phyloP scores from a whole-genome alignment of 2,113 vertebrate species.

The Aix galericulata region DNA sequence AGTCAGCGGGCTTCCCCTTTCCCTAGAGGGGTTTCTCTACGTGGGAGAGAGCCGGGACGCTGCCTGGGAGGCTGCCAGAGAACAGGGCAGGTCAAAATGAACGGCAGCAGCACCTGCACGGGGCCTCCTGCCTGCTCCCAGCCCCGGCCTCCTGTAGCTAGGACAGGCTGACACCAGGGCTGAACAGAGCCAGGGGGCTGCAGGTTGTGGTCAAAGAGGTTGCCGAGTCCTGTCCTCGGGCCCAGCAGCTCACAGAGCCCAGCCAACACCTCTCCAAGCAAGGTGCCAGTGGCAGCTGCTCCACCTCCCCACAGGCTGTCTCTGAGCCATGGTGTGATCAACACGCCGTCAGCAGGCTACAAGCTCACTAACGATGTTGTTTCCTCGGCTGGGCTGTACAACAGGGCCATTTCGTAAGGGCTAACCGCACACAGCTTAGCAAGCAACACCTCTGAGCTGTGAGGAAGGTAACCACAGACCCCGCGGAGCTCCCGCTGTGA shows the following conservation, averaged over 20 bases:
- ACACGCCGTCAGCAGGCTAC: neutral
- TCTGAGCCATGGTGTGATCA: neutral
- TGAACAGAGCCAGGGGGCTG: neutral
- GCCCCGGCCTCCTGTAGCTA: neutral
- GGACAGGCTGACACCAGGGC: neutral
- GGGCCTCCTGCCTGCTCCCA: neutral
- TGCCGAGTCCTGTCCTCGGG: neutral
- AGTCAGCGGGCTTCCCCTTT: neutral
- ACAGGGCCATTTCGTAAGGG: neutral
- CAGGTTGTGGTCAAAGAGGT: neutral
- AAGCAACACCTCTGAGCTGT: neutral
- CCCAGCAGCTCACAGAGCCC: neutral
- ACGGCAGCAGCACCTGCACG: rapidly evolving
- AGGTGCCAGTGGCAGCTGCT: neutral
- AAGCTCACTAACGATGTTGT: neutral
- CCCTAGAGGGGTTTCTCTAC: neutral
- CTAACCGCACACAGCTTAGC: neutral
- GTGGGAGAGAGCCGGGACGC: neutral
- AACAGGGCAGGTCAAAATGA: neutral
- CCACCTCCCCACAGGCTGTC: neutral
- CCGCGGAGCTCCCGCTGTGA: rapidly evolving
- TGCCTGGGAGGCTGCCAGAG: neutral
- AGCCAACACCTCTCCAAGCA: neutral
- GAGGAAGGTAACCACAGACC: neutral
- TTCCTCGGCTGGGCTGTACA: too few species aligned